Percentiles rank a stretch among this genome's conserved stretches.
These are phyloP conservation scores for Corythucha ciliata DNA, from an alignment of 2,888 invertebrate species.

Conservation along the genomic window DNA sequence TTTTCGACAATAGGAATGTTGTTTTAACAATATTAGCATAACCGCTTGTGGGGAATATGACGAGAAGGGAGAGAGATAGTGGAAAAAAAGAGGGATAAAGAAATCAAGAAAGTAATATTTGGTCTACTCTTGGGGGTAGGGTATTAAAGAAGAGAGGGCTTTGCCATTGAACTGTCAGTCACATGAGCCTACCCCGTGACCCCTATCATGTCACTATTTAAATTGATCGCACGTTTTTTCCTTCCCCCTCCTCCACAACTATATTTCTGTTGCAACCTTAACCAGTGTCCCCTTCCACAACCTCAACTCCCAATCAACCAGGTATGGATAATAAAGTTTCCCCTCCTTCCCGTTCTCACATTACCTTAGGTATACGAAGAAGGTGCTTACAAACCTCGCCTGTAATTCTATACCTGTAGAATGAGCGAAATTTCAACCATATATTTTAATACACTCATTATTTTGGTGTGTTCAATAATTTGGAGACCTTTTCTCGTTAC, in stretches of 20 bases:
- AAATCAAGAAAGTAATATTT: slow-evolving; percentile 24
- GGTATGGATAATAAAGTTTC: neutral
- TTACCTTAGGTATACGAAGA: too few relatives aligned
- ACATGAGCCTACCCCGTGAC: slow-evolving; percentile 7
- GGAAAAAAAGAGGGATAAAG: slow-evolving; percentile 18
- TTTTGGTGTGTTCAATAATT: too few relatives aligned
- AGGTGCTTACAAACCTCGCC: too few relatives aligned
- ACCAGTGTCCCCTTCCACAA: neutral
- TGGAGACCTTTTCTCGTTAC: too few relatives aligned
- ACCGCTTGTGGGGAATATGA: slow-evolving; percentile 2
- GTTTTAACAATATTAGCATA: slow-evolving; percentile 23
- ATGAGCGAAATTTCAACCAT: too few relatives aligned
- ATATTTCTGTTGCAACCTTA: too few relatives aligned
- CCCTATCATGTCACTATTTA: slow-evolving; percentile 24
- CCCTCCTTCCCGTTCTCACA: neutral
- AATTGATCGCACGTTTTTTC: slow-evolving; percentile 18
- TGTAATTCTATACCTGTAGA: too few relatives aligned
- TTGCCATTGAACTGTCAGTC: slow-evolving; percentile 22
- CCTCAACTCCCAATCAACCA: neutral
- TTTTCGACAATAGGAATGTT: too few relatives aligned
- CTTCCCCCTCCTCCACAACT: too few relatives aligned
- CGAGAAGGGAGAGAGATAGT: too few relatives aligned
- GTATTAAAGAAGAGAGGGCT: slow-evolving; percentile 3
- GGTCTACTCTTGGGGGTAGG: slow-evolving; percentile 13
- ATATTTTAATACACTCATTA: too few relatives aligned